A percentile compares a stretch with the other conserved stretches of the same genome.
Evolutionary conservation across 1,140 invertebrate genomes (phyloP).

Genomic region (Cotesia vestalis): DNA sequence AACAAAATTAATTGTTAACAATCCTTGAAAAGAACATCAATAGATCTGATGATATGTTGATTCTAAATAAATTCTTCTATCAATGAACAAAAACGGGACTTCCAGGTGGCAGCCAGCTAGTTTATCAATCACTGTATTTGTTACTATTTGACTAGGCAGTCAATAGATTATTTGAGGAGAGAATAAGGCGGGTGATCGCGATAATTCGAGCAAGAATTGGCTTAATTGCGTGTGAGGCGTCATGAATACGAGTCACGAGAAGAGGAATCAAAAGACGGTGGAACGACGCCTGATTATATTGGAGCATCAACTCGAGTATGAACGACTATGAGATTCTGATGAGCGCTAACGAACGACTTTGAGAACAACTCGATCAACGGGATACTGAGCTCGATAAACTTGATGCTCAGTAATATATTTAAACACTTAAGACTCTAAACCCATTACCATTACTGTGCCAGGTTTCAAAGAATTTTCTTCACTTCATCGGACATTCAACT

Average conservation of each 20-base stretch:
- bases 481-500: too few relatives aligned
- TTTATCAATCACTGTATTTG: constrained; percentile 2
- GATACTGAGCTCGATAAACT: constrained; percentile 47
- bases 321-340: constrained; percentile 45
- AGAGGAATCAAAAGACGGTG: constrained; percentile 26
- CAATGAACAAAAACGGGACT: too few relatives aligned
- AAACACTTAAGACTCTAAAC: too few relatives aligned
- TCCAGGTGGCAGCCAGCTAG: too few relatives aligned
- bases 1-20: too few relatives aligned
- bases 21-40: too few relatives aligned
- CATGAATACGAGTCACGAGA: constrained; percentile 32
- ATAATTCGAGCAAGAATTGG: constrained; percentile 34
- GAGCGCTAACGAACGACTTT: constrained; percentile 33
- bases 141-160: not conserved
- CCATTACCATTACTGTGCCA: not conserved
- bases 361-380: constrained; percentile 46
- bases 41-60: too few relatives aligned
- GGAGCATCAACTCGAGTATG: constrained; percentile 45
- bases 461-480: not conserved
- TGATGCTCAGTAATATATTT: constrained; percentile 39
- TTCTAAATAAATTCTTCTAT: too few relatives aligned
- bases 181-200: constrained; percentile 19
- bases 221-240: constrained; percentile 35
- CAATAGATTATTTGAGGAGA: not conserved
- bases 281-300: constrained; percentile 37